Percentiles rank a stretch among this genome's conserved stretches.
Conservation (phyloP, 2,113 vertebrate species). For the Pterophyllum scalare region DNA sequence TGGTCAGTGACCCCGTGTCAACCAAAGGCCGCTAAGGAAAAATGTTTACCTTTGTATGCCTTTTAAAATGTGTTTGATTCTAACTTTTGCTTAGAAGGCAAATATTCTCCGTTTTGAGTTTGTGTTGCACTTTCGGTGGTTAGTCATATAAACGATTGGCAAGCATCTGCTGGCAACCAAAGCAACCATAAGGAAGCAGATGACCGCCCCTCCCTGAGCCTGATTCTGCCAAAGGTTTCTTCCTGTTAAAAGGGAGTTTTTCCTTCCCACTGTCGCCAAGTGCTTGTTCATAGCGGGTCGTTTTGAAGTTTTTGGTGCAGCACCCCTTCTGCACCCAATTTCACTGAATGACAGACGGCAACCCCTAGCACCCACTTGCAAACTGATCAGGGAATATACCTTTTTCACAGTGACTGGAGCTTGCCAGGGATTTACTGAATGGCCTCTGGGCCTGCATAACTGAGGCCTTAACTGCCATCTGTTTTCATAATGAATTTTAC, state of each 20-base stretch:
- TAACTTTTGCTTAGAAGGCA: neutral
- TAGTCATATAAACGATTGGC: neutral
- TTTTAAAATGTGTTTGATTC: neutral
- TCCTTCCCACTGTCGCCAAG: too few relatives aligned
- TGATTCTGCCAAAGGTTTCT: too few relatives aligned
- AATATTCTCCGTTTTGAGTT: neutral
- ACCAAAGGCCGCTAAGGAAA: too few relatives aligned
- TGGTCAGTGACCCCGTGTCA: neutral
- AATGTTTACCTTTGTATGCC: neutral
- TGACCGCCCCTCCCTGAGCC: too few relatives aligned
- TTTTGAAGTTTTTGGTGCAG: neutral
- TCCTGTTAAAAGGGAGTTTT: too few relatives aligned
- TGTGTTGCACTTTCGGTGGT: neutral
- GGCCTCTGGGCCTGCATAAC: too few relatives aligned
- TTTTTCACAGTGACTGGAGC: neutral
- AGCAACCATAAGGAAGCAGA: neutral
- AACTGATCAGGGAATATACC: neutral
- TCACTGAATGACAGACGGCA: neutral
- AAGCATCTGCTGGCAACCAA: neutral
- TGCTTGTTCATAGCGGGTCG: too few relatives aligned
- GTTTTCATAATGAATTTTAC: neutral
- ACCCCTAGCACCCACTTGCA: neutral
- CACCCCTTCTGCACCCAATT: neutral
- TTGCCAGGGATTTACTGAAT: too few relatives aligned
- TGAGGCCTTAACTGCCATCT: too few relatives aligned